Evolutionary conservation across 2,888 invertebrate genomes (phyloP), one percentile per base, ranked within the genome.

Genomic region (Thumatha senex): DNA sequence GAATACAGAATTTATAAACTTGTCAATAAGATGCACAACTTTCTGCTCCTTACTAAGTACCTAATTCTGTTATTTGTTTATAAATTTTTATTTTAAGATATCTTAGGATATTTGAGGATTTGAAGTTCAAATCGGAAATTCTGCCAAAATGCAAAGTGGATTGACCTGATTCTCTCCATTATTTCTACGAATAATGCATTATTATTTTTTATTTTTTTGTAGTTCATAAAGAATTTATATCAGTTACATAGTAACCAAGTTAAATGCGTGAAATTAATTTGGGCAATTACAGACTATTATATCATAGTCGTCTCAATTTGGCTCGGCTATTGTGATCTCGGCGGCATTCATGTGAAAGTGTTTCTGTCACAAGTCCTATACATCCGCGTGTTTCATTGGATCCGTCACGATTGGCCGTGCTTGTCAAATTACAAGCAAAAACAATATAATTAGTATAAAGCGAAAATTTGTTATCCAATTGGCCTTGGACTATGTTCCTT

Each of bases 401-500:
- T 82, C 82, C 80, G 83, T 84, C 86, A 88, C 86, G 85, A 86
- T 82, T 80, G 76, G 72, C 83, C 81, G 76, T 82, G 82, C 78
- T 79, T 81, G 82, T 81, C 80, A 84, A 85, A n/a, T n/a, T n/a
- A n/a, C n/a, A n/a, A n/a, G n/a, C n/a, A n/a, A n/a, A n/a, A n/a
- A n/a, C n/a, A n/a, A n/a, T n/a, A n/a, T 87, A 87, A 88, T 87
- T 86, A 87, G 88, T 86, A 88, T 85, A 84, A 85, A 88, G 88
- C 84, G 85, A 89, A 91, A 90, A 89, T 90, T 88, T 88, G 89
- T 89, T 89, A 89, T 89, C 82, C 86, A 85, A 80, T 75, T 84
- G 83, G 88, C 91, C 90, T 90, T 88, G 89, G 82, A 73, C 76
- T 66, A 63, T 72, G 86, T 82, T 86, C 89, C 89, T 90, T 90